Percentiles rank a stretch among this genome's conserved stretches.
Conservation (phyloP, 1,140 invertebrate genomes). For the Liolophura sinensis region DNA sequence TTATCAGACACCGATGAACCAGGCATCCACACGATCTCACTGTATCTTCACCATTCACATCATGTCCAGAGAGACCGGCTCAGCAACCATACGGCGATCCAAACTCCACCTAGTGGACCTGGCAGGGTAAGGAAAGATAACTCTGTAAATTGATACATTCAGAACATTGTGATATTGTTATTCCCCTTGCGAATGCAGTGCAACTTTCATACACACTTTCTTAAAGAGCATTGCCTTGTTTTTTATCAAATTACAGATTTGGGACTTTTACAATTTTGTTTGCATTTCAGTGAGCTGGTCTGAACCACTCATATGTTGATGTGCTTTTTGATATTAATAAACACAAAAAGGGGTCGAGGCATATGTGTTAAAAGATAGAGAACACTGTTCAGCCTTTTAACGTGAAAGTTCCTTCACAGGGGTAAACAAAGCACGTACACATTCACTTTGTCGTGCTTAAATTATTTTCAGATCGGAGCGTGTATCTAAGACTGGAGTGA, state of each 20-base stretch:
- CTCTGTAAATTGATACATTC: not conserved
- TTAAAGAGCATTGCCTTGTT: too few species aligned
- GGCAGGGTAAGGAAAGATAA: constrained; percentile 63
- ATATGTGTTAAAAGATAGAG: too few species aligned
- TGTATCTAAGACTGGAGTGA: constrained; percentile 58
- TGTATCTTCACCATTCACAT: constrained; percentile 71
- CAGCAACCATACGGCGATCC: constrained; percentile 61
- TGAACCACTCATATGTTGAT: too few species aligned
- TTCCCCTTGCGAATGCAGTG: not conserved
- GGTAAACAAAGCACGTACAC: too few species aligned
- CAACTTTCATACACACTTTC: not conserved
- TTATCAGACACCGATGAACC: constrained; percentile 68
- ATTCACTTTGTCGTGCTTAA: too few species aligned
- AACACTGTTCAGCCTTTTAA: too few species aligned
- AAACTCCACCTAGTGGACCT: constrained; percentile 72
- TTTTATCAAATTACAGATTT: too few species aligned
- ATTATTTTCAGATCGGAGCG: constrained; percentile 54
- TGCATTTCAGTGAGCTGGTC: too few species aligned
- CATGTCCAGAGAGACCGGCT: constrained; percentile 59
- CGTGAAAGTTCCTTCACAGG: too few species aligned
- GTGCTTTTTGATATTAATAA: too few species aligned
- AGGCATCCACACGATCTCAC: constrained; percentile 70
- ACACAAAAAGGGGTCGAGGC: too few species aligned
- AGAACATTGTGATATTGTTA: constrained; percentile 6
- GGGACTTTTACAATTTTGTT: too few species aligned